A percentile compares a stretch with the other conserved stretches of the same genome.
These are phyloP conservation scores for Sceloporus undulatus DNA, from an alignment of 2,113 vertebrate species.

Conservation along the genomic window DNA sequence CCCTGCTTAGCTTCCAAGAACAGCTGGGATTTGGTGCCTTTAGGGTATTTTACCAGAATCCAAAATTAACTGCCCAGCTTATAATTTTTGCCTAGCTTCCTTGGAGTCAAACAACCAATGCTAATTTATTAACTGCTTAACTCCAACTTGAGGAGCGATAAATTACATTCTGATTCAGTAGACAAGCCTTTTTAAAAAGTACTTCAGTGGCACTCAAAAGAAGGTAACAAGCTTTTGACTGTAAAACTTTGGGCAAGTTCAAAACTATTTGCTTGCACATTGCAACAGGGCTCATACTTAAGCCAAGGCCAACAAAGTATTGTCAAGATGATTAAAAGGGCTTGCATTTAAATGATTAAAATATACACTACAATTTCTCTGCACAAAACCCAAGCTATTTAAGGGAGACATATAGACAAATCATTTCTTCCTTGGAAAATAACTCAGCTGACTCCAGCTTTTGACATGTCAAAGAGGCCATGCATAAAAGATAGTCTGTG, in stretches of 20 bases:
- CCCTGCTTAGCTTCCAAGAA: no score
- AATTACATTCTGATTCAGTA: neutral
- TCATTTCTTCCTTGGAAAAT: neutral
- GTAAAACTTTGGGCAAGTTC: neutral
- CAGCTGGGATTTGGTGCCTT: no score
- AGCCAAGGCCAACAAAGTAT: neutral
- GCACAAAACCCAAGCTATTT: neutral
- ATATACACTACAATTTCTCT: neutral
- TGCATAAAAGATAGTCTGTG: neutral
- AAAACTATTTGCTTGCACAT: neutral
- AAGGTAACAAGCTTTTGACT: neutral
- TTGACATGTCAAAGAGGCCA: neutral
- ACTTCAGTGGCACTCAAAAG: neutral
- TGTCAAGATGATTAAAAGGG: constrained; percentile 25
- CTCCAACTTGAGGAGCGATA: neutral
- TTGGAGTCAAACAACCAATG: neutral
- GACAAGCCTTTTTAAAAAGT: neutral
- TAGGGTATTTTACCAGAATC: neutral
- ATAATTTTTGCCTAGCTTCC: neutral
- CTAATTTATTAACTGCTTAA: constrained; percentile 6
- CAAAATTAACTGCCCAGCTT: neutral
- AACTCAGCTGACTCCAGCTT: neutral
- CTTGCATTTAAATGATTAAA: constrained; percentile 12
- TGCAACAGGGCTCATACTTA: neutral
- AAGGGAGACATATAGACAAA: neutral